These are phyloP conservation scores for Sicus ferrugineus DNA, from an alignment of 2,888 invertebrate genomes.

Conservation along the genomic window DNA sequence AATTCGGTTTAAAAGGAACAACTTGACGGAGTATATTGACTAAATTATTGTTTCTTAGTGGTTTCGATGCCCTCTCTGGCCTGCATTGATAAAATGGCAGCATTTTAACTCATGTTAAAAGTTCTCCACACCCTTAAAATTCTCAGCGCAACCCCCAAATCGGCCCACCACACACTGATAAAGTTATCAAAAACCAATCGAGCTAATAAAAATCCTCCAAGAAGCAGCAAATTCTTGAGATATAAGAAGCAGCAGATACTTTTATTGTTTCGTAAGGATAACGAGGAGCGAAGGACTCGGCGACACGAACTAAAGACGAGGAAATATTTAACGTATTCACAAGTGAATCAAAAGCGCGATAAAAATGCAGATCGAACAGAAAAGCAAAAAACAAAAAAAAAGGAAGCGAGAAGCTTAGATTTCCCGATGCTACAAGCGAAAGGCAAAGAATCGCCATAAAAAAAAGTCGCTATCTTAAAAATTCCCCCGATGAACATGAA, in stretches of 20 bases:
- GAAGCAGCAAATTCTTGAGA: neutral
- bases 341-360: constrained; percentile 27
- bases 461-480: constrained; percentile 32
- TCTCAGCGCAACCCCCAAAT: no score
- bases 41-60: no score
- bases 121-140: no score
- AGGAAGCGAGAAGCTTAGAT: neutral
- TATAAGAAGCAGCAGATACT: neutral
- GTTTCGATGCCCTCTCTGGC: no score
- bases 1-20: no score
- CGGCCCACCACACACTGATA: no score
- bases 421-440: neutral
- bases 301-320: neutral
- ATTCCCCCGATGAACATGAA: constrained; percentile 40
- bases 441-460: neutral
- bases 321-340: constrained; percentile 21
- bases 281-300: neutral
- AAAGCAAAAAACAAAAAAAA: neutral
- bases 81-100: no score
- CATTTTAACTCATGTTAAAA: no score
- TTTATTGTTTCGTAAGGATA: no score
- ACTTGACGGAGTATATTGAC: no score
- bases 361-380: constrained; percentile 7
- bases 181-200: constrained; percentile 29
- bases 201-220: constrained; percentile 19